Evolutionary conservation across 1,140 invertebrate genomes (phyloP).

Genomic region (Stenopsyche tienmushanensis): DNA sequence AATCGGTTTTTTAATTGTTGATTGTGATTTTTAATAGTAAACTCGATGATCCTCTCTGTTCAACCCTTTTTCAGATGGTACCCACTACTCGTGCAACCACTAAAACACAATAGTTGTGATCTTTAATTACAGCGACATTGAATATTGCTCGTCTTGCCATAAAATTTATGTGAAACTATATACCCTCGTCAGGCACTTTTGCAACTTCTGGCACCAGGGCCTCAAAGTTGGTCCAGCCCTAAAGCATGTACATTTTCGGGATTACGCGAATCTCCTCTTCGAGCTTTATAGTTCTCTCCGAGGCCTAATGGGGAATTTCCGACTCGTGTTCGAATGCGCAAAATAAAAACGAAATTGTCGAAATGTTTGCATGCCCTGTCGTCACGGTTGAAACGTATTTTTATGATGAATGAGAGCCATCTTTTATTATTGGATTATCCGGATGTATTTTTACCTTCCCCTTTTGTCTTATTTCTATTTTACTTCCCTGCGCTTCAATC

Average conservation of each 20-base stretch:
- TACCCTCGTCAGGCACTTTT: conserved; percentile 3
- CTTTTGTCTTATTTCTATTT: too few relatives aligned
- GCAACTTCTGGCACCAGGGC: conserved; percentile 1
- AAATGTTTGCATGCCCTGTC: background rate
- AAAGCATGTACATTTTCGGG: background rate
- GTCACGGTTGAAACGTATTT: background rate
- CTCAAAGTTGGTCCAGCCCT: background rate
- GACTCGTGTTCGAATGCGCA: background rate
- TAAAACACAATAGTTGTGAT: too few relatives aligned
- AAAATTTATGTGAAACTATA: background rate
- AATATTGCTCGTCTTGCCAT: background rate
- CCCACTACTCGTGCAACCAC: too few relatives aligned
- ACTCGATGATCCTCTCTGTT: too few relatives aligned
- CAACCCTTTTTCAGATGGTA: too few relatives aligned
- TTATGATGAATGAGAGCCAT: background rate
- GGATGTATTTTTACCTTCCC: too few relatives aligned
- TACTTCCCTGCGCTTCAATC: too few relatives aligned
- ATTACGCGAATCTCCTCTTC: background rate
- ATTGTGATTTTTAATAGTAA: too few relatives aligned
- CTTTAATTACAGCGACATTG: too few relatives aligned
- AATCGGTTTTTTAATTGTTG: too few relatives aligned
- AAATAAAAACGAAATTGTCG: background rate
- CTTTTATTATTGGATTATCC: background rate
- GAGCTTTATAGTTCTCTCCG: background rate
- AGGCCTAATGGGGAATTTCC: background rate